A percentile compares a stretch with the other conserved stretches of the same genome.
These are phyloP conservation scores for Mormyrus hasselquistii DNA, from an alignment of 2,797 vertebrate species.

Conservation along the genomic window DNA sequence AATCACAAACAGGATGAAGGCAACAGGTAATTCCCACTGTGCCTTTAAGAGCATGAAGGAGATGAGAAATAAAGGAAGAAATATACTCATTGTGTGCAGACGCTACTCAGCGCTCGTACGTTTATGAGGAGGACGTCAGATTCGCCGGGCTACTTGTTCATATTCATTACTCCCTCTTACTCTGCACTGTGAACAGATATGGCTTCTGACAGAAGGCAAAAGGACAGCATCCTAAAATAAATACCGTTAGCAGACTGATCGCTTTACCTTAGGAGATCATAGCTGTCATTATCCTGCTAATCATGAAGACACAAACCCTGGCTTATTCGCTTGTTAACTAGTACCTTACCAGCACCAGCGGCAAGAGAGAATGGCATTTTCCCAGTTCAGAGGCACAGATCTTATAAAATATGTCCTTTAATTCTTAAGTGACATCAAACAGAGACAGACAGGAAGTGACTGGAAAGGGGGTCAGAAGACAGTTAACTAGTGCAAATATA, in stretches of 20 bases:
- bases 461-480: conserved; percentile 59
- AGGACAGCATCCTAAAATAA: background rate
- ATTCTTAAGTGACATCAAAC: conserved; percentile 50
- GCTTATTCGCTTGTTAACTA: background rate
- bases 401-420: conserved; percentile 53
- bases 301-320: background rate
- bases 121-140: background rate
- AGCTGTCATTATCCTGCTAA: background rate
- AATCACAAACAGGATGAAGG: background rate
- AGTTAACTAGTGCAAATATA: conserved; percentile 65
- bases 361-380: background rate
- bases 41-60: background rate
- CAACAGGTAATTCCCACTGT: background rate
- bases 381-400: conserved; percentile 44
- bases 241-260: background rate
- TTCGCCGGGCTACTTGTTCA: background rate
- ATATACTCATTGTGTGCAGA: background rate
- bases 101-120: too few species aligned
- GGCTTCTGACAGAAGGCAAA: background rate
- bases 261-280: background rate
- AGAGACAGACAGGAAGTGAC: conserved; percentile 49
- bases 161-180: background rate
- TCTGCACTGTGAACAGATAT: background rate
- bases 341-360: background rate
- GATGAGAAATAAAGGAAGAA: background rate